These are phyloP conservation scores for Perognathus longimembris DNA, from an alignment of 2,113 vertebrate genomes.

Conservation along the genomic window DNA sequence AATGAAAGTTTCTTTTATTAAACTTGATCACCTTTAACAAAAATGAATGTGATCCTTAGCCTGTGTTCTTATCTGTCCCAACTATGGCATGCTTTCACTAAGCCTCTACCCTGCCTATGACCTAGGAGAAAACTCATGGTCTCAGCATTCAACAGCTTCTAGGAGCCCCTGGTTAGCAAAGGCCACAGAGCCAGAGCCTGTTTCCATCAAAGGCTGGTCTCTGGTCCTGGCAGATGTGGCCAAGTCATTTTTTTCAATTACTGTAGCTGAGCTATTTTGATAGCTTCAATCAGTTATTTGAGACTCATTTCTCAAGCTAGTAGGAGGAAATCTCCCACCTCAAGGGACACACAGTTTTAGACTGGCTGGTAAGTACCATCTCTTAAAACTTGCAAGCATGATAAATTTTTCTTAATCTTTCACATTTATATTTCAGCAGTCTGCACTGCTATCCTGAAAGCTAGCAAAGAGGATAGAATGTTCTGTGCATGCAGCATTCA, in stretches of 20 bases:
- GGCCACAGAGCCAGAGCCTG: neutral
- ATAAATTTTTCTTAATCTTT: slow-evolving; percentile 2
- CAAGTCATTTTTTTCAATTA: slow-evolving; percentile 6
- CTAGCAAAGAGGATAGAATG: neutral
- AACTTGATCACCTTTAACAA: slow-evolving; percentile 30
- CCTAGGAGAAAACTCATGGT: neutral
- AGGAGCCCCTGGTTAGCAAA: neutral
- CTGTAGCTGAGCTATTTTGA: neutral
- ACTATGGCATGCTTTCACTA: neutral
- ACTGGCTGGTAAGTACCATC: neutral
- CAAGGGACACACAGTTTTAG: neutral
- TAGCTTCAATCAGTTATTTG: neutral
- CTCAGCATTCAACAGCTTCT: neutral
- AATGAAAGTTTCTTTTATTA: slow-evolving; percentile 1
- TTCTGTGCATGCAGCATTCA: slow-evolving; percentile 20
- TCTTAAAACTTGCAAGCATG: neutral
- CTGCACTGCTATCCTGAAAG: neutral
- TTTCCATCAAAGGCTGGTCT: slow-evolving; percentile 33
- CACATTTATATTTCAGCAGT: slow-evolving; percentile 7
- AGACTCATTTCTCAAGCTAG: neutral
- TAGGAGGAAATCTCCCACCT: neutral
- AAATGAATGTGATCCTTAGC: neutral
- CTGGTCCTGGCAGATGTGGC: neutral
- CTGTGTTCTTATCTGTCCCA: neutral
- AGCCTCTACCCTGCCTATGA: neutral